Conservation (phyloP, 2,888 invertebrate species). For the Neelides folsomi region DNA sequence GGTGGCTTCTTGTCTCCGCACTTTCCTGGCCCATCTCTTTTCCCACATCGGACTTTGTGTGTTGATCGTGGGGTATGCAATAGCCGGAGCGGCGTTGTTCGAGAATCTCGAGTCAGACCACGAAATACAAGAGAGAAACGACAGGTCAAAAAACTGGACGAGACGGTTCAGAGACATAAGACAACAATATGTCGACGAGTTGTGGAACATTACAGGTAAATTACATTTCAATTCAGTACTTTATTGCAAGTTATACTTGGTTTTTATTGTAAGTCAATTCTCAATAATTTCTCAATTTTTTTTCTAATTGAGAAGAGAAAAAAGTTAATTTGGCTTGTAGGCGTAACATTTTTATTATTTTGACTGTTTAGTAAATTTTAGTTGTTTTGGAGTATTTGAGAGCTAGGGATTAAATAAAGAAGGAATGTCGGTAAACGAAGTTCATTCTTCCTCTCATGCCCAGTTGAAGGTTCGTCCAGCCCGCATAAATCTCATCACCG, state of each 20-base stretch:
- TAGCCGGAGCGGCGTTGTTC: conserved; percentile 61
- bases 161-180: conserved; percentile 36
- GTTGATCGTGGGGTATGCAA: conserved; percentile 58
- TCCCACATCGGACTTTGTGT: conserved; percentile 57
- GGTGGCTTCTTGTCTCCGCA: conserved; percentile 36
- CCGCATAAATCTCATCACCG: too few relatives aligned
- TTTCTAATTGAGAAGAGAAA: too few relatives aligned
- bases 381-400: too few relatives aligned
- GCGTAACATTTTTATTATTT: too few relatives aligned
- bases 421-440: too few relatives aligned
- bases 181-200: conserved; percentile 52
- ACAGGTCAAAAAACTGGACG: conserved; percentile 33
- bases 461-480: too few relatives aligned
- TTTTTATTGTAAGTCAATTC: not conserved
- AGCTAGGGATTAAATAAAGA: too few relatives aligned
- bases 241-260: too few relatives aligned
- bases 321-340: too few relatives aligned
- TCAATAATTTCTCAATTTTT: not conserved
- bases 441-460: too few relatives aligned
- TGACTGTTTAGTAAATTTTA: too few relatives aligned
- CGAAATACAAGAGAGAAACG: conserved; percentile 50
- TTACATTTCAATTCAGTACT: conserved; percentile 12
- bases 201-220: conserved; percentile 69
- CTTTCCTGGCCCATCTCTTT: conserved; percentile 47
- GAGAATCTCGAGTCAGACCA: conserved; percentile 59